Evolutionary conservation across 2,888 invertebrate genomes (phyloP).

Genomic region (Amiota mariae): DNA sequence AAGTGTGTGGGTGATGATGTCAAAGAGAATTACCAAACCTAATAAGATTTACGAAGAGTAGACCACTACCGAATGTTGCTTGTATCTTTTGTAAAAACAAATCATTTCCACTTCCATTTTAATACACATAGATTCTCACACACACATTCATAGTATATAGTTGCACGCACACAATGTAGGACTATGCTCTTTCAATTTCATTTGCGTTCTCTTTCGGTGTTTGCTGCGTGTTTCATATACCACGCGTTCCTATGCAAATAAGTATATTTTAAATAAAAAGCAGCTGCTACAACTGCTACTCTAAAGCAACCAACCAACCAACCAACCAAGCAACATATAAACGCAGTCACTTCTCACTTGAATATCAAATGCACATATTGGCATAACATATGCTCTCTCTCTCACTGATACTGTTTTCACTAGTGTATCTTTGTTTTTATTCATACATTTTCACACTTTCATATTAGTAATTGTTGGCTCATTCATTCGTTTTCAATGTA

Average conservation of each 20-base stretch:
- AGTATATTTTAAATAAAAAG: neutral
- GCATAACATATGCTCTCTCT: neutral
- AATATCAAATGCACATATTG: too few species aligned
- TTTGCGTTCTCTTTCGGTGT: neutral
- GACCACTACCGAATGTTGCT: too few species aligned
- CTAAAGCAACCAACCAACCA: too few species aligned
- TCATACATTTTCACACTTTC: neutral
- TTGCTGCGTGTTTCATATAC: slow-evolving; percentile 8
- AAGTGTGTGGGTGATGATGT: neutral
- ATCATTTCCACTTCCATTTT: slow-evolving; percentile 31
- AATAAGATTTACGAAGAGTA: slow-evolving; percentile 7
- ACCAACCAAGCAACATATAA: too few species aligned
- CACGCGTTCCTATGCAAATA: slow-evolving; percentile 3
- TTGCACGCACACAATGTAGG: neutral
- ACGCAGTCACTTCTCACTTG: too few species aligned
- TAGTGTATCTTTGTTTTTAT: neutral
- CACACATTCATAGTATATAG: too few species aligned
- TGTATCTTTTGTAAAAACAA: neutral
- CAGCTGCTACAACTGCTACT: neutral
- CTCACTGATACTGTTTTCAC: neutral
- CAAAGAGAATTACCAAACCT: slow-evolving; percentile 26
- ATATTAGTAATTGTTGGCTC: neutral
- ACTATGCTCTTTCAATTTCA: neutral
- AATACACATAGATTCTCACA: slow-evolving; percentile 10
- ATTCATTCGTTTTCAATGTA: neutral